Conservation (phyloP, 92 coral and sea anemone genomes). For the Ricordea florida region DNA sequence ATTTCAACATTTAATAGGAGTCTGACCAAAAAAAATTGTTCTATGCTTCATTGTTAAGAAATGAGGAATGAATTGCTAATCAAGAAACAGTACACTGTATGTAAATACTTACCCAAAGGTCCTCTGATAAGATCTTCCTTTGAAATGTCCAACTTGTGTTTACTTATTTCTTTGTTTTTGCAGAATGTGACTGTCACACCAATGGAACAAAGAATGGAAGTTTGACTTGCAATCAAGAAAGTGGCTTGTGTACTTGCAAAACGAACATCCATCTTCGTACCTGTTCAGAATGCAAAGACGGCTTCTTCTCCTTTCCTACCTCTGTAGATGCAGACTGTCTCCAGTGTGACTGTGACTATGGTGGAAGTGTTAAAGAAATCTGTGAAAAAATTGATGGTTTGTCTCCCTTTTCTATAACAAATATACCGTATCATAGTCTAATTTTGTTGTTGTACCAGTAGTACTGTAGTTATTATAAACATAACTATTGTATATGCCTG, state of each 20-base stretch:
- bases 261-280: slow-evolving; percentile 59
- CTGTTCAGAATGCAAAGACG: slow-evolving; percentile 87
- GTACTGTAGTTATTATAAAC: no score
- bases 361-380: slow-evolving; percentile 73
- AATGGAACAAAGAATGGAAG: slow-evolving; percentile 85
- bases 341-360: slow-evolving; percentile 91
- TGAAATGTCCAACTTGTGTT: background rate
- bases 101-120: no score
- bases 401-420: background rate
- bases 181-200: slow-evolving; percentile 69
- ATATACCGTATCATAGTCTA: background rate
- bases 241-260: slow-evolving; percentile 89
- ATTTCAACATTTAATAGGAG: background rate
- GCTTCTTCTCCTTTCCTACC: slow-evolving; percentile 78
- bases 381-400: slow-evolving; percentile 86
- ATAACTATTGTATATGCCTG: no score
- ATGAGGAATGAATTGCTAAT: no score
- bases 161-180: background rate
- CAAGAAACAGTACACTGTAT: no score
- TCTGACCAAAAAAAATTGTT: no score
- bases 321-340: slow-evolving; percentile 58
- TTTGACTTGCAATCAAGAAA: slow-evolving; percentile 71
- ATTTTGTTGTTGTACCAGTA: background rate
- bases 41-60: no score
- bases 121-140: no score